Evolutionary conservation across 2,888 invertebrate genomes (phyloP), one percentile per base, ranked within the genome.

Genomic region (Lithosia quadra): DNA sequence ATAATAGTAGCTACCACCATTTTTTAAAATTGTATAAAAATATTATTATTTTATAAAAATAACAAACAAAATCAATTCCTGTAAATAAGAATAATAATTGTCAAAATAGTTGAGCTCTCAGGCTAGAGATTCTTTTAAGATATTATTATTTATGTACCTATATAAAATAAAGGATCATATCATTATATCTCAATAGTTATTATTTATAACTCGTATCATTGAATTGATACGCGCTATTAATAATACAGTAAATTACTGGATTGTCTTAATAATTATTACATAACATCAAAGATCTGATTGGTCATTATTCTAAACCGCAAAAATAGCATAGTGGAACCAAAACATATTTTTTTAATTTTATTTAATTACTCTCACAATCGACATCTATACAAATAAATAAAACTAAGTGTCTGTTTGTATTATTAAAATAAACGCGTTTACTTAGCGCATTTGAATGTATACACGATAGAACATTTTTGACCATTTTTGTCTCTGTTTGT

Each of bases 1-100:
- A 77, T 69, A 74, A 79, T 76, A 80, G 76, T 76, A 84, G 78
- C 84, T 83, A 84, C 84, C 85, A 84, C 83, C 84, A 75, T 71
- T 75, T 73, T 67, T 72, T 65, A 68, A 65, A 60, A 76, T 65
- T 75, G 78, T 79, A 80, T 75, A 81, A 80, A 78, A 71, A 78
- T 73, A 63, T 36, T 56, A 59, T 58, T 63, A 64, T 59, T 61
- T 62, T 66, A 69, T 61, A 73, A 70, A 65, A 66, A 64, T 67
- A 70, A 68, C 63, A 70, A 72, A 73, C 55, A 70, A 64, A 76
- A 72, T 53, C 77, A 83, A 81, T 74, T 79, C 81, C 77, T 71
- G 73, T 73, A 66, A 64, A 74, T 71, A 64, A 34, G 53, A 67
- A 65, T 65, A 24, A 61, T 68, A 55, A 61, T 59, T 64, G 63